Base-by-base conservation (phyloP, 2,797 vertebrate genomes). In the Decapterus maruadsi region DNA sequence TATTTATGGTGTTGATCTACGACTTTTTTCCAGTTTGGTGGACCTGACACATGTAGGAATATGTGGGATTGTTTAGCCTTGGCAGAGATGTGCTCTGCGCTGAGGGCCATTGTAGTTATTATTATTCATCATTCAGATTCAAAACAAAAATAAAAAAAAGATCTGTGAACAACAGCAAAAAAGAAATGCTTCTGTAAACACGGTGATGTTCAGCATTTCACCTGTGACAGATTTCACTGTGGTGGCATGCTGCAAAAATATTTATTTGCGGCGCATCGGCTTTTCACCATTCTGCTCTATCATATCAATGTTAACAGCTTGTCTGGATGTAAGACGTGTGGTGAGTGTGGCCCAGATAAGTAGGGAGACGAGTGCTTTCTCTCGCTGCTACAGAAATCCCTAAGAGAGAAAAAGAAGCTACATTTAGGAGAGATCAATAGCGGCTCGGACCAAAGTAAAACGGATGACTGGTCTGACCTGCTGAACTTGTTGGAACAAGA, bases 401-500 rank as follows among this genome's bases (percentile, higher is more conserved):
- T 81, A 74, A 86, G 84, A 69, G 82, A 86, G 81, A 88, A 89
- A 89, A 91, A 92, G 77, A 88, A 85, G 69, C 72, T 63, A 60
- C 87, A 86, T 90, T 90, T 87, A 82, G 77, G 54, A 31, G 58
- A 36, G 65, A 93, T 93, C 93, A 80, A 92, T 92, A 90, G 50
- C 26, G 48, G 72, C 78, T 74, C 53, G 8, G 75, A 60, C 82
- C 77, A 79, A 85, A 93, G 87, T 75, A 77, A 87, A 92, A 92
- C 83, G 84, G 87, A 91, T 89, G 86, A 81, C 77, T 78, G 58
- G 29, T 80, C 77, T 89, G 86, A 92, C 92, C 90, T 8, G 73
- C 80, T 82, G 86, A 90, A 90, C 88, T 86, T 82, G 85, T 79
- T 87, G 84, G 84, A 90, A 92, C 88, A 88, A 84, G 89, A 90